Evolutionary conservation across 2,888 invertebrate species (phyloP).

Genomic region (Erebia ligea): DNA sequence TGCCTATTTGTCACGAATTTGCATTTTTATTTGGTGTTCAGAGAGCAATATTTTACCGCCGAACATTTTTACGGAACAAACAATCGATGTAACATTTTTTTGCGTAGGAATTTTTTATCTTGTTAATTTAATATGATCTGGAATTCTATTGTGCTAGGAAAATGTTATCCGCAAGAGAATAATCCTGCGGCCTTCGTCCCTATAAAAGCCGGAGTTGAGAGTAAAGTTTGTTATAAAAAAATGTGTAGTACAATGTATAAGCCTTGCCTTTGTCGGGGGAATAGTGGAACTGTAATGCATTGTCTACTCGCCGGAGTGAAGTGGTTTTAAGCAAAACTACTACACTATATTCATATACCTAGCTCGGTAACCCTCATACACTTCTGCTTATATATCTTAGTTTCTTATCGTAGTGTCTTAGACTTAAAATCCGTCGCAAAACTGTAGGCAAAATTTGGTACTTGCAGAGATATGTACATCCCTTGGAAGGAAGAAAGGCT

Average conservation of each 20-base stretch:
- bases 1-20: background rate
- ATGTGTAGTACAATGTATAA: conserved; percentile 9
- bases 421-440: no score
- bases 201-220: conserved; percentile 3
- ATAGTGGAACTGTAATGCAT: conserved; percentile 27
- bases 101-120: conserved; percentile 6
- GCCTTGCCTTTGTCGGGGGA: conserved; percentile 19
- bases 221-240: conserved; percentile 7
- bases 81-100: background rate
- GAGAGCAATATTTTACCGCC: background rate
- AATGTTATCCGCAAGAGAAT: background rate
- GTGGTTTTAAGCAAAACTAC: conserved; percentile 21
- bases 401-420: no score
- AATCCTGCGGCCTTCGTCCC: background rate
- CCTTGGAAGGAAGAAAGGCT: no score
- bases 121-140: background rate
- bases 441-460: no score
- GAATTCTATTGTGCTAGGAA: background rate
- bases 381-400: no score
- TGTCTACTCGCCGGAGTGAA: conserved; percentile 27
- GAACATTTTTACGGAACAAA: background rate
- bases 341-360: background rate
- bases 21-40: background rate
- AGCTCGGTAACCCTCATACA: background rate
- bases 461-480: no score